Evolutionary conservation across 2,888 invertebrate genomes (phyloP), one percentile per base, ranked within the genome.

Genomic region (Zaprionus bogoriensis): DNA sequence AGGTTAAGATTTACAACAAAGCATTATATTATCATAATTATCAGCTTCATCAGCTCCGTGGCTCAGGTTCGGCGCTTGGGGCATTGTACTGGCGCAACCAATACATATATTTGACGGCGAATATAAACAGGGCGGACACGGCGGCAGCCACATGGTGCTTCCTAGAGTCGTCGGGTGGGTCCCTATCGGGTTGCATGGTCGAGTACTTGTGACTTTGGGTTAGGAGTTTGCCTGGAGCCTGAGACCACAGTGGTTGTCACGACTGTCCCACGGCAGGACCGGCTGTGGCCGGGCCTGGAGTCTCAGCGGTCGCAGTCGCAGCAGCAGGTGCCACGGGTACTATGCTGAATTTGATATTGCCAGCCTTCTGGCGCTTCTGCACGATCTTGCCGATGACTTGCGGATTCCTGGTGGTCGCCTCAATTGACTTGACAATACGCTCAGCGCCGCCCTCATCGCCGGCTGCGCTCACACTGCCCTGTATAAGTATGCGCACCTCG

Each of bases 341-440:
- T 69, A 95, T 92, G 87, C 93, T 93, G 86, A 95, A 95, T 83
- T 92, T 93, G 14, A 95, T 89, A 67, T 92, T 92, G 44, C 91
- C 92, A 20, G 93, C 94, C 89, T 94, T 95, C 5, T 85, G 88
- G 42, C 93, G 92, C 86, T 94, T 95, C 75, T 95, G 95, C 0
- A 94, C 91, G 58, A 95, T 90, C 89, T 92, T 93, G 0, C 93
- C 92, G 45, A 88, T 77, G 22, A 90, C 70, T 54, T 90, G 84
- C 0, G 89, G 90, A 71, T 92, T 92, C 53, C 92, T 89, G 51
- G 92, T 90, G 27, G 89, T 57, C 2, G 74, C 89, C 83, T 94
- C 94, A 67, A 95, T 92, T 10, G 91, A 79, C 51, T 92, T 90
- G 74, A 92, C 93, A 57, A 95, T 92, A 57, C 89, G 91, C 78